Evolutionary conservation across 2,113 vertebrate species (phyloP).

Genomic region (Microtus pennsylvanicus): DNA sequence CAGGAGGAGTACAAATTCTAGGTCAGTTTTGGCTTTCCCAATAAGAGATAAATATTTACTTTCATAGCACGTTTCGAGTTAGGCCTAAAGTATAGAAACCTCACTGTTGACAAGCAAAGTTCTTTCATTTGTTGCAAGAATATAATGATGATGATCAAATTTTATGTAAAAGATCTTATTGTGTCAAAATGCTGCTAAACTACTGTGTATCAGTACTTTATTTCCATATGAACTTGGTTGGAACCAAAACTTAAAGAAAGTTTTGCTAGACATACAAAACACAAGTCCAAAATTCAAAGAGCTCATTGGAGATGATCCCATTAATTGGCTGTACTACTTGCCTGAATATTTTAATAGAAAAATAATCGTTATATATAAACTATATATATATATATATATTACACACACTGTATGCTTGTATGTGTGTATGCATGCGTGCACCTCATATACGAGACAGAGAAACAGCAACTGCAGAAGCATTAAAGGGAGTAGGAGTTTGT

Average conservation of each 20-base stretch:
- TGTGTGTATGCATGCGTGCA: not conserved
- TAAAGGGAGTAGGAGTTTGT: rapidly evolving
- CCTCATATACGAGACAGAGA: not conserved
- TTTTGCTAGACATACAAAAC: not conserved
- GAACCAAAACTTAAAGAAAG: not conserved
- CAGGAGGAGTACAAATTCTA: not conserved
- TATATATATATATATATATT: not conserved
- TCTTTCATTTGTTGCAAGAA: not conserved
- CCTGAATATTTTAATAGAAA: not conserved
- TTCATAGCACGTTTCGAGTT: not conserved
- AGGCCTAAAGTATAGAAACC: not conserved
- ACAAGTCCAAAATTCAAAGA: not conserved
- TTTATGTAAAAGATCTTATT: not conserved
- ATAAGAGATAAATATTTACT: not conserved
- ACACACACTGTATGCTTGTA: not conserved
- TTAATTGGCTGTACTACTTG: not conserved
- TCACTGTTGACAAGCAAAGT: not conserved
- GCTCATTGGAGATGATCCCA: not conserved
- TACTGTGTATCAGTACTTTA: not conserved
- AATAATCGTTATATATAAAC: not conserved
- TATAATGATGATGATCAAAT: too few relatives aligned
- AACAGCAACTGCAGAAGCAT: not conserved
- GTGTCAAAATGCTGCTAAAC: not conserved
- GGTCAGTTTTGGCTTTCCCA: not conserved
- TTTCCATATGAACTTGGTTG: not conserved